Evolutionary conservation across 2,888 invertebrate species (phyloP).

Genomic region (Ornithoptera priamus): DNA sequence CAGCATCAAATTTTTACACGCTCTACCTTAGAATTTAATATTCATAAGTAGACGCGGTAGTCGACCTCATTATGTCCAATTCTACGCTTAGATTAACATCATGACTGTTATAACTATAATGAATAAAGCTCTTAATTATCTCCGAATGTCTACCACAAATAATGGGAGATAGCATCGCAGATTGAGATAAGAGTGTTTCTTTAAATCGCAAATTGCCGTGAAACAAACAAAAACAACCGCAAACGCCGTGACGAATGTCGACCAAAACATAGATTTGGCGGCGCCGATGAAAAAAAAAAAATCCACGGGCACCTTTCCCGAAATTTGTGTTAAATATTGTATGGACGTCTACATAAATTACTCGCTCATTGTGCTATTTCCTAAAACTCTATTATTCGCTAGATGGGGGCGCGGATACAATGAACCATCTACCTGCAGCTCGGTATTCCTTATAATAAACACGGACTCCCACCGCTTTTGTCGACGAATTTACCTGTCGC

Average conservation of each 20-base stretch:
- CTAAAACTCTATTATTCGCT: constrained; percentile 74
- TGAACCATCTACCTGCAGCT: constrained; percentile 64
- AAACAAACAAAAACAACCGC: constrained; percentile 72
- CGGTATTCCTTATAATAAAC: constrained; percentile 73
- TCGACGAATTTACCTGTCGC: constrained; percentile 72
- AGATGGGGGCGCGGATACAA: constrained; percentile 65
- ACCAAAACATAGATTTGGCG: constrained; percentile 55
- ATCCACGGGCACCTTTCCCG: constrained; percentile 65
- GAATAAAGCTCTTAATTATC: constrained; percentile 65
- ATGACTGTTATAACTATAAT: constrained; percentile 44
- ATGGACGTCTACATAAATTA: constrained; percentile 73
- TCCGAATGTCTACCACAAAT: constrained; percentile 44
- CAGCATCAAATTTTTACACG: constrained; percentile 51
- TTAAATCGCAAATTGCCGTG: constrained; percentile 71
- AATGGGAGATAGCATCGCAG: constrained; percentile 45
- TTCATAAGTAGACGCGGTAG: constrained; percentile 67
- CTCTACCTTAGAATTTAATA: constrained; percentile 57
- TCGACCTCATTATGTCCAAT: constrained; percentile 68
- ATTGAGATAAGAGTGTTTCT: constrained; percentile 48
- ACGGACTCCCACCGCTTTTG: constrained; percentile 68
- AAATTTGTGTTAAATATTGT: constrained; percentile 66
- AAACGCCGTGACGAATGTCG: constrained; percentile 64
- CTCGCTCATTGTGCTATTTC: constrained; percentile 74
- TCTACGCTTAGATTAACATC: constrained; percentile 66
- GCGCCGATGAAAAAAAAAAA: constrained; percentile 44